Percentiles rank a stretch among this genome's conserved stretches.
Evolutionary conservation across 2,888 invertebrate species (phyloP).

Genomic region (Lysandra coridon): DNA sequence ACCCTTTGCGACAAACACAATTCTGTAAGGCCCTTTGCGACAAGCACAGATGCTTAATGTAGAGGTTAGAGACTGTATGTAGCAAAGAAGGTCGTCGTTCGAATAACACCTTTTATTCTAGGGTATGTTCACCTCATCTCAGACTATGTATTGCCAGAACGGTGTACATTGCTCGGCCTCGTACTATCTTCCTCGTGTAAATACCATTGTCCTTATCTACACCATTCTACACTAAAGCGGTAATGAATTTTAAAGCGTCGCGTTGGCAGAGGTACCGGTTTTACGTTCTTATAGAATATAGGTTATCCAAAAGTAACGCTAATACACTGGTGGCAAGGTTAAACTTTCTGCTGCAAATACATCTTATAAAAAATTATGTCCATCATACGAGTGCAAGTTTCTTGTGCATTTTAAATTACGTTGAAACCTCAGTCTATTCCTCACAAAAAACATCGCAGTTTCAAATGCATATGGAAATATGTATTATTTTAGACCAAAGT

Average conservation of each 20-base stretch:
- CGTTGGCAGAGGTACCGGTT: slow-evolving; percentile 17
- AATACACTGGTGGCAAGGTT: not conserved
- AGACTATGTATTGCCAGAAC: slow-evolving; percentile 16
- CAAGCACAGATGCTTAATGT: not conserved
- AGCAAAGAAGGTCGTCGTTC: slow-evolving; percentile 19
- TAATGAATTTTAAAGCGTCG: slow-evolving; percentile 20
- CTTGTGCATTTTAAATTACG: not conserved
- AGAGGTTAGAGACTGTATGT: not conserved
- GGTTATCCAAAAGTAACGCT: slow-evolving; percentile 12
- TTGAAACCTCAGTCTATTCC: not conserved
- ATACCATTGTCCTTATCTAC: slow-evolving; percentile 29
- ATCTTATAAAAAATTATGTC: not conserved
- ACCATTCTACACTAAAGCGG: not conserved
- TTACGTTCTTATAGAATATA: slow-evolving; percentile 11
- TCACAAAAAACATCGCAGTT: not conserved
- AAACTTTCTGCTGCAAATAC: slow-evolving; percentile 15
- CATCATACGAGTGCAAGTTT: not conserved
- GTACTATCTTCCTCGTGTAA: slow-evolving; percentile 28
- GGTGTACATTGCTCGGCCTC: not conserved
- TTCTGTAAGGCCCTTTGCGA: not conserved
- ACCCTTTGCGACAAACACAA: not conserved
- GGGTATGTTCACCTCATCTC: slow-evolving; percentile 18
- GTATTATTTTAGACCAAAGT: slow-evolving; percentile 15
- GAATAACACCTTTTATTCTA: slow-evolving; percentile 20
- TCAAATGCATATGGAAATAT: not conserved